Evolutionary conservation across 2,113 vertebrate species (phyloP).

Genomic region (Tychaedon coryphoeus): DNA sequence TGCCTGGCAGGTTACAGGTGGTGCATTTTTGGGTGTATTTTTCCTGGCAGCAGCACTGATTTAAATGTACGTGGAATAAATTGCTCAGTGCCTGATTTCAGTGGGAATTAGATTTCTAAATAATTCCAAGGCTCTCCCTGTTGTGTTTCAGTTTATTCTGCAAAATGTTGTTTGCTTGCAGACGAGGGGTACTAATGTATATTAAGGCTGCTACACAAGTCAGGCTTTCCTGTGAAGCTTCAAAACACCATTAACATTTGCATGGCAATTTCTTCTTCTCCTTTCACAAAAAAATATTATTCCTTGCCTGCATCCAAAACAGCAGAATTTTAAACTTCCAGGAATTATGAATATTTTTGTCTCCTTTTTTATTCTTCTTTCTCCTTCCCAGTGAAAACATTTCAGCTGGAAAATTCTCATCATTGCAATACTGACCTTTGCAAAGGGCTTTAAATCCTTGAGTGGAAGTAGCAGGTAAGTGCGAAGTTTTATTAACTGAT

Average conservation of each 20-base stretch:
- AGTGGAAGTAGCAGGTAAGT: constrained; percentile 33
- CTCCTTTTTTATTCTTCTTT: too few species aligned
- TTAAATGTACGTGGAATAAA: background rate
- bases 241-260: constrained; percentile 55
- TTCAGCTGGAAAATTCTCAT: constrained; percentile 64
- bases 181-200: background rate
- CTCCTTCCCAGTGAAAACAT: constrained; percentile 36
- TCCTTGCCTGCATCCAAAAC: background rate
- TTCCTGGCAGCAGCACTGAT: background rate
- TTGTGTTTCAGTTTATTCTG: constrained; percentile 37
- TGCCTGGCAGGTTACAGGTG: background rate
- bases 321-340: constrained; percentile 1
- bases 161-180: constrained; percentile 52
- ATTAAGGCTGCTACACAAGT: constrained; percentile 12
- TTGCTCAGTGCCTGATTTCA: background rate
- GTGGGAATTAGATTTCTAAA: constrained; percentile 26
- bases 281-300: background rate
- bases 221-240: constrained; percentile 10
- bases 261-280: background rate
- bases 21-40: background rate
- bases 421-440: constrained; percentile 51
- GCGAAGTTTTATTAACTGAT: constrained; percentile 64
- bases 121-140: background rate
- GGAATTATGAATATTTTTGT: background rate
- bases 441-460: constrained; percentile 59